phyloP scores from a whole-genome alignment of 2,888 invertebrate species.

The Microdon myrmicae region DNA sequence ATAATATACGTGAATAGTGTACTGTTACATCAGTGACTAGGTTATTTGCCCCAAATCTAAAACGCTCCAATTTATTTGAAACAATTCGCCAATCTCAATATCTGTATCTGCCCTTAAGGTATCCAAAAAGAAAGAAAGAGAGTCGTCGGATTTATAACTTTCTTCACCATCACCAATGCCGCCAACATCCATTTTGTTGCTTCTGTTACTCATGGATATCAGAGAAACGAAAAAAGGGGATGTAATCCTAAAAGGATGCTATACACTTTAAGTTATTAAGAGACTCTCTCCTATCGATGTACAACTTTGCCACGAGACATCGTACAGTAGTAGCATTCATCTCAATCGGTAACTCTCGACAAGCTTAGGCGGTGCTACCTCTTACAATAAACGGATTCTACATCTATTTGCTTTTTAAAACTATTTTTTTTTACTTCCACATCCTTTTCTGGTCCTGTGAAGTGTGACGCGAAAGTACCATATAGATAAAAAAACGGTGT shows the following conservation, averaged over 20 bases:
- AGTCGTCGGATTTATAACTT: conserved; percentile 35
- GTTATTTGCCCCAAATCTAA: too few species aligned
- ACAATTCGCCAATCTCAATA: too few species aligned
- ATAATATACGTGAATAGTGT: too few species aligned
- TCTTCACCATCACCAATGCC: conserved; percentile 7
- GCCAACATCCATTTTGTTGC: too few species aligned
- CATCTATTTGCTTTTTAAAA: too few species aligned
- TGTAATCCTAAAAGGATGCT: conserved; percentile 52
- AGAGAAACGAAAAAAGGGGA: conserved; percentile 42
- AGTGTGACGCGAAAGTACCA: not conserved
- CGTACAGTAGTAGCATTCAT: conserved; percentile 48
- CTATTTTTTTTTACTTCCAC: conserved; percentile 13
- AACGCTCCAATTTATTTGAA: too few species aligned
- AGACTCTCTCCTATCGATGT: conserved; percentile 45
- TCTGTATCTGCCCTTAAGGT: too few species aligned
- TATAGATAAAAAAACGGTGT: conserved; percentile 5
- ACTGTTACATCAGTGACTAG: too few species aligned
- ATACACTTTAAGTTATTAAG: conserved; percentile 46
- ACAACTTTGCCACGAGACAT: conserved; percentile 48
- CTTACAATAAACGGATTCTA: conserved; percentile 35
- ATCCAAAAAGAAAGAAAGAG: conserved; percentile 35
- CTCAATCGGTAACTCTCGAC: conserved; percentile 48
- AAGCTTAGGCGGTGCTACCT: conserved; percentile 49
- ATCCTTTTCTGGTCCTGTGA: not conserved
- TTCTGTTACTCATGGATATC: conserved; percentile 37